Evolutionary conservation across 2,888 invertebrate genomes (phyloP).

Genomic region (Diaperis boleti): DNA sequence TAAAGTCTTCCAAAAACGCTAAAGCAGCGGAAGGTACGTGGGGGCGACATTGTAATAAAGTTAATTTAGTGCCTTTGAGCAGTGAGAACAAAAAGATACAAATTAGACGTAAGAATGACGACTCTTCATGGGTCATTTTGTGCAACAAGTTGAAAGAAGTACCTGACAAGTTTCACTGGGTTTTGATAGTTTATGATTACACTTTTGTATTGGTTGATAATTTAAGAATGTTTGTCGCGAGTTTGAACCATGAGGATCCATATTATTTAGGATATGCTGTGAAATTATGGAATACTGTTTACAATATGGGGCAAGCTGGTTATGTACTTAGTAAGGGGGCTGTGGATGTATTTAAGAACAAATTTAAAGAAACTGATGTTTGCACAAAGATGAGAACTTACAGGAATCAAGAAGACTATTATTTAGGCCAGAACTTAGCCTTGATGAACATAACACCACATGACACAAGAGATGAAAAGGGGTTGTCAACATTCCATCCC

Average conservation of each 20-base stretch:
- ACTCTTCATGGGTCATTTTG: slow-evolving; percentile 60
- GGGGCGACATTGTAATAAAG: slow-evolving; percentile 61
- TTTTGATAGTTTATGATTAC: slow-evolving; percentile 70
- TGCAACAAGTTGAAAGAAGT: slow-evolving; percentile 56
- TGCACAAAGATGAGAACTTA: slow-evolving; percentile 68
- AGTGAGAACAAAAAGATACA: slow-evolving; percentile 52
- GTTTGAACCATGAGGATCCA: slow-evolving; percentile 63
- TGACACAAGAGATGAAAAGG: slow-evolving; percentile 68
- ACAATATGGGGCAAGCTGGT: slow-evolving; percentile 70
- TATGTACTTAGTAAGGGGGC: slow-evolving; percentile 70
- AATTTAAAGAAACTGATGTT: slow-evolving; percentile 50
- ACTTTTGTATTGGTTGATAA: slow-evolving; percentile 71
- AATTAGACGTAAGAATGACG: slow-evolving; percentile 47
- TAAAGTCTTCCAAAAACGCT: slow-evolving; percentile 64
- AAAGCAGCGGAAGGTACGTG: slow-evolving; percentile 61
- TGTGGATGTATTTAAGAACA: slow-evolving; percentile 62
- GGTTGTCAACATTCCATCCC: slow-evolving; percentile 69
- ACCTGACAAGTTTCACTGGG: slow-evolving; percentile 65
- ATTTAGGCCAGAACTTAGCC: slow-evolving; percentile 70
- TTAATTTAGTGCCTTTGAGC: slow-evolving; percentile 52
- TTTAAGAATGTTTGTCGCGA: slow-evolving; percentile 67
- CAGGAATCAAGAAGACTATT: slow-evolving; percentile 72
- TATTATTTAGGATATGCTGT: slow-evolving; percentile 71
- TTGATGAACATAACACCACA: slow-evolving; percentile 67
- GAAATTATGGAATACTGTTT: slow-evolving; percentile 69